phyloP scores from a whole-genome alignment of 2,797 vertebrate genomes.

The Loriculus beryllinus region DNA sequence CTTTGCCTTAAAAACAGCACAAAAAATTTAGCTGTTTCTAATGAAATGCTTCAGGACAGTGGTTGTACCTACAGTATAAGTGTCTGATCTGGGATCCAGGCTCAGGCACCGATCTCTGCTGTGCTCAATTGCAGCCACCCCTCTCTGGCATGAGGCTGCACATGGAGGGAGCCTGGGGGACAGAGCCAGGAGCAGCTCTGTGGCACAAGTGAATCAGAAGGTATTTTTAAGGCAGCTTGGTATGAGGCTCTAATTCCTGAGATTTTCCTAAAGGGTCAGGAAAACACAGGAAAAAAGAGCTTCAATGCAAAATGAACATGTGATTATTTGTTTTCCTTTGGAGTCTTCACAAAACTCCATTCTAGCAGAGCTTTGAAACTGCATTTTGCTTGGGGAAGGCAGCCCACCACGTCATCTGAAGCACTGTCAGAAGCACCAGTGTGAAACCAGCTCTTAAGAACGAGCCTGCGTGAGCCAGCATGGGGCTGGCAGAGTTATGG shows the following conservation, averaged over 20 bases:
- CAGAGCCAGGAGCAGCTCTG: neutral
- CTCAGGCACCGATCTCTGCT: neutral
- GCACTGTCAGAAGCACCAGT: neutral
- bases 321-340: neutral
- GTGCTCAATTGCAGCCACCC: neutral
- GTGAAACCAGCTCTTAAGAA: neutral
- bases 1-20: neutral
- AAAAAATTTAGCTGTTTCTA: neutral
- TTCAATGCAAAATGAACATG: accelerated
- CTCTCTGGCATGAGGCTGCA: too few species aligned
- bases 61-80: accelerated
- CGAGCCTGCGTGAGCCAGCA: accelerated
- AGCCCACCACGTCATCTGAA: neutral
- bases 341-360: neutral
- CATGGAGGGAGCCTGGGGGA: neutral
- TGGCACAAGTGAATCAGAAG: neutral
- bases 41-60: neutral
- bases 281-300: neutral
- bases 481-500: neutral
- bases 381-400: neutral
- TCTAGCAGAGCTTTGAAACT: neutral
- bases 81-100: neutral
- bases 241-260: neutral
- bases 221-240: neutral
- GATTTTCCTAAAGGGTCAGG: neutral